phyloP scores from a whole-genome alignment of 2,888 invertebrate genomes.

The Notocelia uddmanniana region DNA sequence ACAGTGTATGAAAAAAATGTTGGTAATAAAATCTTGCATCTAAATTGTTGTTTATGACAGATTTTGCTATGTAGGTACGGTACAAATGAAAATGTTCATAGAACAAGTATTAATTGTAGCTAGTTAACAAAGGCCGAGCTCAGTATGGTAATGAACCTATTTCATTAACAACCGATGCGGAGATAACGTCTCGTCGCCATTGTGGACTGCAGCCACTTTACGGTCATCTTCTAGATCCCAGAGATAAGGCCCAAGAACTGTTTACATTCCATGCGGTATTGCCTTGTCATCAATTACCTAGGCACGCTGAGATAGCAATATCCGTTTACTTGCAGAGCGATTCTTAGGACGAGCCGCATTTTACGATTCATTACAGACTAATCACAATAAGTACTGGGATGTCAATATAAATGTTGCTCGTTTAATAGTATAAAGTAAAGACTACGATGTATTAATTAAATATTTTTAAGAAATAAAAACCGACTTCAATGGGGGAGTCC shows the following conservation, averaged over 20 bases:
- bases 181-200: conserved; percentile 61
- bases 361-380: too few relatives aligned
- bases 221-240: conserved; percentile 59
- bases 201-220: conserved; percentile 60
- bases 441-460: too few relatives aligned
- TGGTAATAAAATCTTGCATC: too few relatives aligned
- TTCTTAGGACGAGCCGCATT: too few relatives aligned
- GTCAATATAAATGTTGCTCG: too few relatives aligned
- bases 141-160: conserved; percentile 66
- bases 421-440: too few relatives aligned
- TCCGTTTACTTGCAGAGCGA: not conserved
- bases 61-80: too few relatives aligned
- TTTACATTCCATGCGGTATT: conserved; percentile 43
- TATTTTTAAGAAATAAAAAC: too few relatives aligned
- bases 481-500: too few relatives aligned
- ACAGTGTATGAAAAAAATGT: too few relatives aligned
- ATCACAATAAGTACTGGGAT: too few relatives aligned
- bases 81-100: conserved; percentile 9
- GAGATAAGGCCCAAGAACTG: conserved; percentile 50
- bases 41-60: too few relatives aligned
- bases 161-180: conserved; percentile 65
- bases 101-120: conserved; percentile 33
- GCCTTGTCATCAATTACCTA: not conserved
- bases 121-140: conserved; percentile 39
- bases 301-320: not conserved